Evolutionary conservation across 2,797 vertebrate species (phyloP), one percentile per base, ranked within the genome.

Genomic region (Takifugu rubripes): DNA sequence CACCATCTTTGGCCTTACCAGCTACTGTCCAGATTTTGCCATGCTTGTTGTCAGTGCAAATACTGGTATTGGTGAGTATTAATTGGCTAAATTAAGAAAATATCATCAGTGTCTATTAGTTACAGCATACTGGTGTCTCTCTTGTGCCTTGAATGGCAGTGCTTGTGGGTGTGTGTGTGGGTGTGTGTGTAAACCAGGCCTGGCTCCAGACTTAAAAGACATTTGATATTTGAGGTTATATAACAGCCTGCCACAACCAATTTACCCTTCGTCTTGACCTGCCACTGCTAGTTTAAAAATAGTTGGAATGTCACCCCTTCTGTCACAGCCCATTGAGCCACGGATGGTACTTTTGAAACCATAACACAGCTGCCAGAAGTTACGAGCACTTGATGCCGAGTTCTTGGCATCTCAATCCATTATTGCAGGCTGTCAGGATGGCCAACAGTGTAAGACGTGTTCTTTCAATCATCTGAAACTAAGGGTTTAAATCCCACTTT

Each of bases 1-100:
- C 77, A 99, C 97, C 75, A 98, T 99, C 80, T 99, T 99, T 40
- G 97, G 97, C 70, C 93, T 99, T 75, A 98, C 96, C 71, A 98
- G 96, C 83, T 99, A 99, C 85, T 97, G 96, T 75, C 97, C 97
- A 0, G 97, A 99, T 82, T 99, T 98, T n/a, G 97, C 96, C 59
- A 96, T 99, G 94, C 90, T 99, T 73, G 96, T 99, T 7, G 96
- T 99, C 76, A 95, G 96, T 0, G 97, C 96, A 64, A 99, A 98
- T 87, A 99, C 96, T 0, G 97, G 96, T 68, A 98, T 99, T 59
- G 96, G 97, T 99, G 78, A 82, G 94, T 61, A 42, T 51, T 6
- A 0, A 6, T 25, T 33, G 0, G 25, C 56, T 16, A 0, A 47
- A 26, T 27, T 3, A 17, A 27, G 10, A 29, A 44, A 11, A 2